Conservation (phyloP, 2,888 invertebrate genomes). For the Augochlorella aurata region DNA sequence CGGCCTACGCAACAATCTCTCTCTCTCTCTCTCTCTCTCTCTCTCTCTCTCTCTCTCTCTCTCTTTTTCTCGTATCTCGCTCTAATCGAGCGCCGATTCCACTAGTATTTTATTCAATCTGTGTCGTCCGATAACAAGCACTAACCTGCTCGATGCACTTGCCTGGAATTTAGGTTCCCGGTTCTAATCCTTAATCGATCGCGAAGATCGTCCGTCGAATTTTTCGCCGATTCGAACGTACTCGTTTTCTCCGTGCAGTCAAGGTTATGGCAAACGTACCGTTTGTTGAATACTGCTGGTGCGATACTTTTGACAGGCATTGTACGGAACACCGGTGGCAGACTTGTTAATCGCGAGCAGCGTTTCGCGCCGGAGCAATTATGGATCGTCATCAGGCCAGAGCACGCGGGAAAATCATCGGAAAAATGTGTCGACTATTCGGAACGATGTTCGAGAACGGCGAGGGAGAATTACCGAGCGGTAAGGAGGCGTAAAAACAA, state of each 20-base stretch:
- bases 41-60: too few relatives aligned
- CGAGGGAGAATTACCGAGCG: background rate
- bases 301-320: background rate
- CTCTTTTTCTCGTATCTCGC: background rate
- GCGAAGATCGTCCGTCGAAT: too few relatives aligned
- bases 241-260: too few relatives aligned
- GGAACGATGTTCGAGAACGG: background rate
- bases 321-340: background rate
- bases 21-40: background rate
- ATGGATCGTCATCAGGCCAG: background rate
- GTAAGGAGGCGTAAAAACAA: background rate
- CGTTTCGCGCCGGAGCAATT: background rate
- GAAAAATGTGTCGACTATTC: background rate
- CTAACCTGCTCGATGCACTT: background rate
- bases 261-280: too few relatives aligned
- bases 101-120: background rate
- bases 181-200: background rate
- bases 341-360: background rate
- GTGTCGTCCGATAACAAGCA: background rate
- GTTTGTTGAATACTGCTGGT: too few relatives aligned
- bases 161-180: background rate
- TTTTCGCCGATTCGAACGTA: too few relatives aligned
- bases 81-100: background rate
- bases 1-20: conserved; percentile 7
- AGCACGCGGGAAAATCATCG: background rate